phyloP scores from a whole-genome alignment of 2,888 invertebrate genomes.

The Acrobasis consociella region DNA sequence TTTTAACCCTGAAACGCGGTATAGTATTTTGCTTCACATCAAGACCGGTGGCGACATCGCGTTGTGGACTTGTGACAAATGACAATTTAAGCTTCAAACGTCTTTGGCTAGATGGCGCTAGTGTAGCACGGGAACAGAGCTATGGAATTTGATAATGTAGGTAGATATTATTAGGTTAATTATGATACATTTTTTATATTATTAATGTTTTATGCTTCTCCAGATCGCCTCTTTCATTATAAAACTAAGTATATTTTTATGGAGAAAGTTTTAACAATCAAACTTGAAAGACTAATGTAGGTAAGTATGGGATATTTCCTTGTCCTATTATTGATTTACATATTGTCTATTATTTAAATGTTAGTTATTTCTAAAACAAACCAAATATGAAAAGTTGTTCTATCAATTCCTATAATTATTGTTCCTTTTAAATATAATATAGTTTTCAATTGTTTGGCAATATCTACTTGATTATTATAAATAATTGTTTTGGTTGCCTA shows the following conservation, averaged over 20 bases:
- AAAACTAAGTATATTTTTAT: neutral
- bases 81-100: conserved; percentile 63
- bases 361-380: too few species aligned
- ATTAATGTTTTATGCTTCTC: neutral
- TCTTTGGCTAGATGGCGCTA: conserved; percentile 65
- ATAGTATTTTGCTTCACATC: neutral
- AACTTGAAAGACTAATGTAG: too few species aligned
- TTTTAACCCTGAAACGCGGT: conserved; percentile 1
- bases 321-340: too few species aligned
- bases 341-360: too few species aligned
- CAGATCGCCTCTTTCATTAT: neutral
- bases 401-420: too few species aligned
- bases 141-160: neutral
- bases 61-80: conserved; percentile 51
- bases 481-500: neutral
- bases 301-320: too few species aligned
- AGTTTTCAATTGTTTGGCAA: too few species aligned
- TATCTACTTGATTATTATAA: neutral
- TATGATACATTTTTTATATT: neutral
- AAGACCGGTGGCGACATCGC: conserved; percentile 71
- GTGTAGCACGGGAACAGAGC: conserved; percentile 17
- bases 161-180: neutral
- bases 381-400: too few species aligned
- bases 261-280: too few species aligned
- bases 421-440: too few species aligned